Conservation (phyloP, 2,888 invertebrate genomes). For the Neocrepidodera transversa region DNA sequence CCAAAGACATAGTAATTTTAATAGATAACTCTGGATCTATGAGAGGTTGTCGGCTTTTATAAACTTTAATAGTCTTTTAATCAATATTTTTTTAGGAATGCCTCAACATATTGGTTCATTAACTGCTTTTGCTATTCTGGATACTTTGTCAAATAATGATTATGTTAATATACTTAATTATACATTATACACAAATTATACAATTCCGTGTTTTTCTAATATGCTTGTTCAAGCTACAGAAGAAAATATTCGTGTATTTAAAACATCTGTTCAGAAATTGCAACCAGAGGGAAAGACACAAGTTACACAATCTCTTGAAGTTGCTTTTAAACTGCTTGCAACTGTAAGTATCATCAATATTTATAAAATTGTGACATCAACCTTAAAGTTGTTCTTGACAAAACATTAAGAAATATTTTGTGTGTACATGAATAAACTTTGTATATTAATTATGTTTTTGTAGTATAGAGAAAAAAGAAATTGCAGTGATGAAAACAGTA, state of each 20-base stretch:
- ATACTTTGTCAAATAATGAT: slow-evolving; percentile 97
- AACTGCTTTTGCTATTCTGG: slow-evolving; percentile 87
- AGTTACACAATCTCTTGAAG: slow-evolving; percentile 79
- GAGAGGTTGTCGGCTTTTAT: slow-evolving; percentile 70
- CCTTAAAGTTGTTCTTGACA: too few relatives aligned
- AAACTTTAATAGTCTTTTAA: neutral
- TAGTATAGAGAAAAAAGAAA: slow-evolving; percentile 60
- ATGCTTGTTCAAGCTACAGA: slow-evolving; percentile 87
- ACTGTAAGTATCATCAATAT: slow-evolving; percentile 69
- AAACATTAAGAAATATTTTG: too few relatives aligned
- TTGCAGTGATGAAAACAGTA: slow-evolving; percentile 63
- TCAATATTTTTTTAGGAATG: slow-evolving; percentile 50
- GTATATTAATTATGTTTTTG: too few relatives aligned
- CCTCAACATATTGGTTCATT: slow-evolving; percentile 77
- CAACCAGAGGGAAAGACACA: slow-evolving; percentile 83
- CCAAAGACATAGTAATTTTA: slow-evolving; percentile 95
- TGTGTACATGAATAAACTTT: too few relatives aligned
- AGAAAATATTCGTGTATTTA: slow-evolving; percentile 81
- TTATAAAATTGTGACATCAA: too few relatives aligned
- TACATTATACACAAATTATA: slow-evolving; percentile 72
- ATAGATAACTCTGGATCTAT: slow-evolving; percentile 97
- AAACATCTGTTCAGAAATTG: slow-evolving; percentile 71
- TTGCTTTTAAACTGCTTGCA: slow-evolving; percentile 83
- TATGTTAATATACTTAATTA: slow-evolving; percentile 92
- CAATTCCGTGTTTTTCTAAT: slow-evolving; percentile 85